These are phyloP conservation scores for Paraplagusia blochii DNA, from an alignment of 2,113 vertebrate genomes.

Conservation along the genomic window DNA sequence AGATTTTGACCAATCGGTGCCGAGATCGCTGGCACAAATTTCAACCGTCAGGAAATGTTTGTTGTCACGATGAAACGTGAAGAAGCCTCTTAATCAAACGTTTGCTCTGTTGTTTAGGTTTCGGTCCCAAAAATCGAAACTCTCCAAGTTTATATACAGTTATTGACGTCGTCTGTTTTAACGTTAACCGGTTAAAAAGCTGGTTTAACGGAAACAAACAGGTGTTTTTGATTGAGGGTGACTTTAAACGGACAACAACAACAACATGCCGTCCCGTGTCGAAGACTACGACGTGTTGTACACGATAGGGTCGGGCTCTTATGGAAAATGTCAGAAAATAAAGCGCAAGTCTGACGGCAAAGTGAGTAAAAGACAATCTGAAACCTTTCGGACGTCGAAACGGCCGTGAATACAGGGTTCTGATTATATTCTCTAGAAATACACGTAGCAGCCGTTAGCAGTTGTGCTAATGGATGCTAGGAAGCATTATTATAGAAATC, in stretches of 20 bases:
- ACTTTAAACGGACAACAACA: background rate
- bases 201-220: background rate
- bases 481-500: no score
- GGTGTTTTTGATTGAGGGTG: constrained; percentile 7
- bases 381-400: no score
- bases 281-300: constrained; percentile 91
- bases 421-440: background rate
- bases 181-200: background rate
- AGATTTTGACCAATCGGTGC: constrained; percentile 57
- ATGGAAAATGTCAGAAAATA: constrained; percentile 92
- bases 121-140: no score
- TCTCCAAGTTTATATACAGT: no score
- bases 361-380: constrained; percentile 74
- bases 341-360: constrained; percentile 86
- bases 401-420: background rate
- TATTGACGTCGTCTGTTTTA: background rate
- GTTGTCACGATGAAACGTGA: constrained; percentile 17
- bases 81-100: background rate
- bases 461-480: no score
- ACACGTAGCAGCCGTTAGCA: no score
- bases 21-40: constrained; percentile 62
- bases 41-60: constrained; percentile 45
- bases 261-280: constrained; percentile 85
- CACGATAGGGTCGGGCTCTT: constrained; percentile 90
- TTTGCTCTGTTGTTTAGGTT: background rate